These are phyloP conservation scores for Ferrisia virgata DNA, from an alignment of 2,888 invertebrate species.

Conservation along the genomic window DNA sequence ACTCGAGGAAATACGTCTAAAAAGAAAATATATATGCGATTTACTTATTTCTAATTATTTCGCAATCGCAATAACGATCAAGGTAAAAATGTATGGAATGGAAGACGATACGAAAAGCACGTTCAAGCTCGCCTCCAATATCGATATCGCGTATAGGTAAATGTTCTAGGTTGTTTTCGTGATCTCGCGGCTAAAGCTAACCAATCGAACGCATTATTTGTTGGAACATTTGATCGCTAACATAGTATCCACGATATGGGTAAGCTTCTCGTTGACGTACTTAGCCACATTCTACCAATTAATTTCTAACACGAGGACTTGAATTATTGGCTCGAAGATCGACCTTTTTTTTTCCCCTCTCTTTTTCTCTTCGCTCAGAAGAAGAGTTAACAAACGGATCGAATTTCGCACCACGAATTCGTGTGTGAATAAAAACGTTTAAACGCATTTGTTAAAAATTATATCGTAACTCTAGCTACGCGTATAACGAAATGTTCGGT, in stretches of 20 bases:
- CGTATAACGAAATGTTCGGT: neutral
- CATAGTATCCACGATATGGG: neutral
- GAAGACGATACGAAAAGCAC: neutral
- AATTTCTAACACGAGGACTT: neutral
- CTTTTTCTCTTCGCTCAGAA: too few species aligned
- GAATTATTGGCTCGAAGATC: neutral
- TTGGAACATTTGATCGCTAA: neutral
- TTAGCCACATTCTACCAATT: neutral
- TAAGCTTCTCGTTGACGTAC: neutral
- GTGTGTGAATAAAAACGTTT: slow-evolving; percentile 27
- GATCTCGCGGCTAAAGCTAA: neutral
- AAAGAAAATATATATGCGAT: neutral
- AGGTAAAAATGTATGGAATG: neutral
- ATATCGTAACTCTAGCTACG: too few species aligned
- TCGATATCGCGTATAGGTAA: neutral
- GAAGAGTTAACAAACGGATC: neutral
- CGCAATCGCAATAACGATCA: neutral
- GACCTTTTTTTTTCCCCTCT: neutral
- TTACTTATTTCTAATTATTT: neutral
- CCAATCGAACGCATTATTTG: slow-evolving; percentile 5
- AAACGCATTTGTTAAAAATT: slow-evolving; percentile 2
- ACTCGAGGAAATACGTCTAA: too few species aligned
- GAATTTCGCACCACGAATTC: neutral
- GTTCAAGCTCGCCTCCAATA: neutral
- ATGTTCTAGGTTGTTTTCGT: neutral